Percentiles rank a stretch among this genome's conserved stretches.
phyloP scores from a whole-genome alignment of 2,797 vertebrate genomes.

The Tiaroga cobitis region DNA sequence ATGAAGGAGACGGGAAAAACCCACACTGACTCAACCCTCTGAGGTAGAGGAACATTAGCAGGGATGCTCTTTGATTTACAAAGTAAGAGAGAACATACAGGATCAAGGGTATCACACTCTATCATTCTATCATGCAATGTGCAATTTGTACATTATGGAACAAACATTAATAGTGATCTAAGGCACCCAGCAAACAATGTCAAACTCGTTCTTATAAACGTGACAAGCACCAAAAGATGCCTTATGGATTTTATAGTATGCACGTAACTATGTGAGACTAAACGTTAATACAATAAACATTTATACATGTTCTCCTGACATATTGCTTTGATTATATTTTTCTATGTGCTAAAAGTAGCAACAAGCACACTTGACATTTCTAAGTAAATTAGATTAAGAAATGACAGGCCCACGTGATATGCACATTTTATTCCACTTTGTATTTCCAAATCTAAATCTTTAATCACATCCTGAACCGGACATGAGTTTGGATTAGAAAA shows the following conservation, averaged over 20 bases:
- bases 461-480: neutral
- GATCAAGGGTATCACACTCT: neutral
- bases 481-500: constrained; percentile 8
- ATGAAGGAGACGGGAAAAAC: neutral
- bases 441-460: neutral
- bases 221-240: constrained; percentile 10
- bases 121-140: neutral
- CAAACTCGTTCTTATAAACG: neutral
- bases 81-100: neutral
- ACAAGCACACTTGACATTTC: constrained; percentile 17
- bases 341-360: constrained; percentile 14
- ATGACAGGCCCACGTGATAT: constrained; percentile 5
- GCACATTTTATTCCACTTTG: constrained; percentile 10
- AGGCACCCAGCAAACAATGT: constrained; percentile 31
- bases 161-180: constrained; percentile 2
- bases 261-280: neutral
- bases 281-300: constrained; percentile 10
- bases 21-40: constrained; percentile 17
- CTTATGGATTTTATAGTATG: neutral
- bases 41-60: constrained; percentile 13
- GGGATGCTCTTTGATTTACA: constrained; percentile 19
- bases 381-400: neutral
- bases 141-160: constrained; percentile 10
- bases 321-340: constrained; percentile 20
- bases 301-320: constrained; percentile 5